Evolutionary conservation across 2,797 vertebrate species (phyloP), one percentile per base, ranked within the genome.

Genomic region (Labroides dimidiatus): DNA sequence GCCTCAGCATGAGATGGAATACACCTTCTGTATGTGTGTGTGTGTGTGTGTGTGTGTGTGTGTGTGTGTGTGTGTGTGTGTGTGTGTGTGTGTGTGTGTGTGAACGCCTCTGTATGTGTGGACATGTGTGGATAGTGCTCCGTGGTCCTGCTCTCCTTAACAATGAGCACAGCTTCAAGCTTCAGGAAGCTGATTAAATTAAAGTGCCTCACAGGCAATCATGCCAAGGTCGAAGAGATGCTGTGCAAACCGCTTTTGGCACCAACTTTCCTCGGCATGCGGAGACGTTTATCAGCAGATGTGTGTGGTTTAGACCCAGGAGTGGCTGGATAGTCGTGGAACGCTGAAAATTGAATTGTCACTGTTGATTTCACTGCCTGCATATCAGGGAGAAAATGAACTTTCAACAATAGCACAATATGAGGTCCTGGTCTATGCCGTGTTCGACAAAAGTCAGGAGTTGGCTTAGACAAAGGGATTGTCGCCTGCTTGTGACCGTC

Each of bases 101-200:
- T 70, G 64, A 69, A 15, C 61, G 58, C 59, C 52, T 69, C 16
- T 43, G 62, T 44, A 45, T 64, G 59, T 47, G 63, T 55, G 39
- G 54, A 17, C 4, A 20, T 61, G 75, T 71, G 67, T 72, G 72
- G 54, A 72, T 41, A 59, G 65, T 16, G 66, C 61, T 77, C 75
- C n/a, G 64, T 13, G 47, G 78, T 79, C 80, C 82, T 78, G 77
- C 80, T 89, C 88, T 72, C 82, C 81, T 91, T 89, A 91, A 93
- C 92, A 92, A 92, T 91, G 90, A 92, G 82, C 88, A 85, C 84
- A 77, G 88, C 91, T 89, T 88, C 83, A 87, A 88, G 84, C 86
- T 84, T 69, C 64, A 86, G 83, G 86, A 85, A 92, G 90, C 85
- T 91, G 91, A 95, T 95, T 93, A 93, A 93, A 94, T 94, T 94